Conservation (phyloP, 2,113 vertebrate species). For the Loxodonta africana region DNA sequence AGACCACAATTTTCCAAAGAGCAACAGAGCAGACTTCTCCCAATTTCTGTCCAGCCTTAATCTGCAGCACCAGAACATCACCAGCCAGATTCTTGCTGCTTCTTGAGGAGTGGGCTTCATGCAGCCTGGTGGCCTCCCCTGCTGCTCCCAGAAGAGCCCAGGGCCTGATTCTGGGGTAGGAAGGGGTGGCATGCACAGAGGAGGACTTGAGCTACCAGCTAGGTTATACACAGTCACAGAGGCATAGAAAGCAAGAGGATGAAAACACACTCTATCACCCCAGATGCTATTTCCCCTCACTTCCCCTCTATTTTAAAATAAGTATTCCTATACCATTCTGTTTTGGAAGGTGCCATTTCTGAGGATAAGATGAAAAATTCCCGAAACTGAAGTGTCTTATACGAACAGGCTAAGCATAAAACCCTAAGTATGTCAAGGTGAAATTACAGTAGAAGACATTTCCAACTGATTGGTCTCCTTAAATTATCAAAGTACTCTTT, state of each 20-base stretch:
- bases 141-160: not conserved
- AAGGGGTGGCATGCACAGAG: not conserved
- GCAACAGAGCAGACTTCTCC: not conserved
- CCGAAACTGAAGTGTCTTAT: not conserved
- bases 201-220: not conserved
- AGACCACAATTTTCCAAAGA: not conserved
- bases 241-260: not conserved
- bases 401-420: not conserved
- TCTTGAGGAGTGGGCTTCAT: not conserved
- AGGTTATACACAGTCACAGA: rapidly evolving
- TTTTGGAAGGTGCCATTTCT: constrained; percentile 22
- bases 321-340: not conserved
- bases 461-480: constrained; percentile 1
- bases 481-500: constrained; percentile 11
- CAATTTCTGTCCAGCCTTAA: not conserved
- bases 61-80: not conserved
- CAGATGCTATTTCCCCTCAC: not conserved
- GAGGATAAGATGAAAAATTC: not conserved
- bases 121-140: not conserved
- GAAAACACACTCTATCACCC: not conserved
- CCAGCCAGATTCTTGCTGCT: not conserved
- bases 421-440: not conserved
- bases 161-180: not conserved
- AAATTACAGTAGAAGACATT: constrained; percentile 22
- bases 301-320: not conserved